Conservation (phyloP, 2,888 invertebrate species). For the Phanerotoma sp. region DNA sequence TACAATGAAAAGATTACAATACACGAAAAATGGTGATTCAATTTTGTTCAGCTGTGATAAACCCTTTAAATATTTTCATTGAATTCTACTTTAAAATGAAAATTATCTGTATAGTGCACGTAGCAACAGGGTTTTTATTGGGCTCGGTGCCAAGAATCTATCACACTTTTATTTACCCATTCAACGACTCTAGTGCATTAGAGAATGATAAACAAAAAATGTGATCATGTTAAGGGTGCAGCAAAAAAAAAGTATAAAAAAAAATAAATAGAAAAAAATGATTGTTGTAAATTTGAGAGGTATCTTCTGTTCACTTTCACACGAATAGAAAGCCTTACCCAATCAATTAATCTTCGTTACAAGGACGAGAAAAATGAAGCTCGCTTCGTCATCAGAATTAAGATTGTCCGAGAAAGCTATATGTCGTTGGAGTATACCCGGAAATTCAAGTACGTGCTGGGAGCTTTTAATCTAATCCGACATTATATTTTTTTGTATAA, state of each 20-base stretch:
- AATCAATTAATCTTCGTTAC: constrained; percentile 10
- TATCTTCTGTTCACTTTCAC: background rate
- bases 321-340: constrained; percentile 9
- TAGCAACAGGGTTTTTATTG: constrained; percentile 18
- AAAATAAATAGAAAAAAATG: constrained; percentile 1
- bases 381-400: constrained; percentile 3
- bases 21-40: too few species aligned
- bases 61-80: background rate
- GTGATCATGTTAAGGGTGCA: background rate
- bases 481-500: too few species aligned
- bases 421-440: background rate
- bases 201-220: background rate
- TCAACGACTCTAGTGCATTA: background rate
- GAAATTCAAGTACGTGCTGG: constrained; percentile 10
- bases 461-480: constrained; percentile 21
- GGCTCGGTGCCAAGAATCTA: too few species aligned
- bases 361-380: background rate
- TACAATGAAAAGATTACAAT: too few species aligned
- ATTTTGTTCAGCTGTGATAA: background rate
- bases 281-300: constrained; percentile 1
- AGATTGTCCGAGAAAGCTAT: background rate
- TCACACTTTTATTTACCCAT: background rate
- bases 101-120: constrained; percentile 4
- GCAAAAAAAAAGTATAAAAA: background rate
- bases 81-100: background rate